Percentiles rank a stretch among this genome's conserved stretches.
These are phyloP conservation scores for Marisa cornuarietis DNA, from an alignment of 1,140 invertebrate genomes.

Conservation along the genomic window DNA sequence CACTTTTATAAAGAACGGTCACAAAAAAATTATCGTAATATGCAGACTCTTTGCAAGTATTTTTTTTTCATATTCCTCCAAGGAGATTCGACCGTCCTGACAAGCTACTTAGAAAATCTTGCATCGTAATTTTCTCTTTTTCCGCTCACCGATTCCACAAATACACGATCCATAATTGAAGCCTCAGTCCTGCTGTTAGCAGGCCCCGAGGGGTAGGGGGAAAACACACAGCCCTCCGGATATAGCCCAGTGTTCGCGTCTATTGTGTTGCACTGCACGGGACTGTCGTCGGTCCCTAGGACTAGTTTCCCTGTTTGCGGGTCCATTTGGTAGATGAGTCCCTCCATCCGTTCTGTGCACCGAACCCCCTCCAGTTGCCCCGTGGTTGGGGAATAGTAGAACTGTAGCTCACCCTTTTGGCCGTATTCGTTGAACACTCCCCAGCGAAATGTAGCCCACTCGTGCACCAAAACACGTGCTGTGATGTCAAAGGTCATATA, in stretches of 20 bases:
- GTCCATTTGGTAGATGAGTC: conserved; percentile 25
- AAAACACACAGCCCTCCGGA: conserved; percentile 35
- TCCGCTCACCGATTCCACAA: too few relatives aligned
- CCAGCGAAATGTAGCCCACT: conserved; percentile 77
- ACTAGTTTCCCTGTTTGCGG: conserved; percentile 1
- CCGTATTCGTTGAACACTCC: conserved; percentile 78
- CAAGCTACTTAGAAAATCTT: too few relatives aligned
- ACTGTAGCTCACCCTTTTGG: conserved; percentile 68
- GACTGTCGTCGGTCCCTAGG: too few relatives aligned
- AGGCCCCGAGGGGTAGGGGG: conserved; percentile 25
- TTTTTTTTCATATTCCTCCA: too few relatives aligned
- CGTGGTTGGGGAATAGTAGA: conserved; percentile 34
- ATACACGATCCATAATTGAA: conserved; percentile 48
- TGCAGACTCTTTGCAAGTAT: too few relatives aligned
- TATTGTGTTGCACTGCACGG: conserved; percentile 18
- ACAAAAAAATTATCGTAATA: too few relatives aligned
- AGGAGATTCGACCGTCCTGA: too few relatives aligned
- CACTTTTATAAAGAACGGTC: too few relatives aligned
- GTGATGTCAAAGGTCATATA: too few relatives aligned
- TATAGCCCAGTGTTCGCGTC: conserved; percentile 39
- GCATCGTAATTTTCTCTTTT: too few relatives aligned
- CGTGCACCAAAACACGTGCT: conserved; percentile 71
- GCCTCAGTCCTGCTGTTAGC: conserved; percentile 26
- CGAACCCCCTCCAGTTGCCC: conserved; percentile 34
- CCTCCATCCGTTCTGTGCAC: conserved; percentile 31